Base-by-base conservation (phyloP, 2,113 vertebrate genomes). In the Chrysochloris asiatica region DNA sequence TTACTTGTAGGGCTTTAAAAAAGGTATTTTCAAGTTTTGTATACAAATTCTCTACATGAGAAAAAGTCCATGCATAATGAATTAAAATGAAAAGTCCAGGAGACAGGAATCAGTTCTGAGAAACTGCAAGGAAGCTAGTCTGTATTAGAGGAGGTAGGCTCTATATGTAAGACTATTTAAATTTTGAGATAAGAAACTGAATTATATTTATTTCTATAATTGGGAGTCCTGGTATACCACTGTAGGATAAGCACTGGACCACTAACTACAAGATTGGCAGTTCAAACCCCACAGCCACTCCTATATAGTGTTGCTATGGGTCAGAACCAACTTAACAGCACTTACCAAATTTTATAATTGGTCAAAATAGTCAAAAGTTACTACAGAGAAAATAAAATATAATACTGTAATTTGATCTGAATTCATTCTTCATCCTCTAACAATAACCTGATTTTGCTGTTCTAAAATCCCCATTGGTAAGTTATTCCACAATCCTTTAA, bases 31-130 rank as follows among this genome's bases (percentile, higher is more conserved):
- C 21, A 47, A 54, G 4, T 63, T 69, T 56, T 43, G 56, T 43
- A 69, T 56, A 16, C 24, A 16, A 52, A 11, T 38, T 41, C 19
- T 69, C 36, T 38, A 69, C 22, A 38, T 69, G 30, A 89, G 65
- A 30, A 82, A 78, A 92, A 79, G n/a, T 90, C 24, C 30, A 79
- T 43, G 86, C 56, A 48, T 81, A 94, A 83, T 16, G 52, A 92
- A 3, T 54, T 78, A 73, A 24, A 36, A 61, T 4, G 73, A 61
- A 69, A 43, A 72, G 33, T 48, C 22, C 14, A 56, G 21, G 14
- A 75, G 6, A 26, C 1, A 21, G 59, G 38, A 48, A 22, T 16
- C 26, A 75, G 65, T 19, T 87, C 30, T 75, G 36, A 63, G 65
- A 67, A 45, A 52, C 0, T 36, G 38, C 22, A 65, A 13, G 12